Evolutionary conservation across 2,797 vertebrate species (phyloP).

Genomic region (Chromobotia macracanthus): DNA sequence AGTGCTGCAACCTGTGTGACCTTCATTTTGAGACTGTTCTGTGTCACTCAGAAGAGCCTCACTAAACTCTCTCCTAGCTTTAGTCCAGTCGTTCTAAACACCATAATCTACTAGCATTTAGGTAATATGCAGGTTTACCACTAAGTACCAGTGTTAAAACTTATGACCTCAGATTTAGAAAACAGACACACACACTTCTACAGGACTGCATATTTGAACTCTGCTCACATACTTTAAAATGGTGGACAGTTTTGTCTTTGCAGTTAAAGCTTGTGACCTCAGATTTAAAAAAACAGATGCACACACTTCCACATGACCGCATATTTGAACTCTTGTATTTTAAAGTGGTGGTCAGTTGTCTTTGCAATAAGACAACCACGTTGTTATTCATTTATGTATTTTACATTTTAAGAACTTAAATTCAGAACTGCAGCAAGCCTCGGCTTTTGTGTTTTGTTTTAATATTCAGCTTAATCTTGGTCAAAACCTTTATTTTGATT

Average conservation of each 20-base stretch:
- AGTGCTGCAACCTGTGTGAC: conserved; percentile 10
- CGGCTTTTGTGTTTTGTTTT: neutral
- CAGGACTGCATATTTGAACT: too few species aligned
- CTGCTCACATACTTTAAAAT: too few species aligned
- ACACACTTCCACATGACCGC: neutral
- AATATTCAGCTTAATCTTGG: neutral
- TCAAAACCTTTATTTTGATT: neutral
- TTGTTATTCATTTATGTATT: neutral
- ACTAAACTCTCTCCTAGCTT: neutral
- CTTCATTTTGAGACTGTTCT: conserved; percentile 28
- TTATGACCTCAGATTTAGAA: conserved; percentile 21
- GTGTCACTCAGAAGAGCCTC: conserved; percentile 1
- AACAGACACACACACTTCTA: neutral
- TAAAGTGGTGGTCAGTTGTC: neutral
- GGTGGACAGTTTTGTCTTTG: too few species aligned
- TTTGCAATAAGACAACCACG: neutral
- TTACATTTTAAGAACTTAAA: too few species aligned
- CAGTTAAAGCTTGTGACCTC: conserved; percentile 21
- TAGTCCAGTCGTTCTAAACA: conserved; percentile 15
- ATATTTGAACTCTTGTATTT: neutral
- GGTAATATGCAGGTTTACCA: conserved; percentile 14
- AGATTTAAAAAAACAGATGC: conserved; percentile 3
- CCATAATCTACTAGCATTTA: conserved; percentile 19
- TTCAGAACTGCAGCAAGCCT: too few species aligned
- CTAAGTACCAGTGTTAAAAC: conserved; percentile 34